Base-by-base conservation (phyloP, 2,888 invertebrate genomes). In the Tiliacea aurago region DNA sequence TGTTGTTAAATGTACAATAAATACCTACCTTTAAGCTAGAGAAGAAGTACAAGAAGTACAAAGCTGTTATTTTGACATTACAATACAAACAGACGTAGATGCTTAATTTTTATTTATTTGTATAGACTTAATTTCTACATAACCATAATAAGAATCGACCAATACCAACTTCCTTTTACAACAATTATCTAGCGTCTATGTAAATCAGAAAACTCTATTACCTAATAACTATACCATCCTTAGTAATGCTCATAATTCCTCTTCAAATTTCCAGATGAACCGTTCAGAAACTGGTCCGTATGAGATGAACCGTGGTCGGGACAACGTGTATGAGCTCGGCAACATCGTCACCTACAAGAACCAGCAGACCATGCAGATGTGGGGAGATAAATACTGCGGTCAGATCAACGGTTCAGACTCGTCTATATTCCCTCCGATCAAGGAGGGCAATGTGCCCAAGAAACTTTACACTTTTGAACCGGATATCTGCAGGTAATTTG, bases 331-430 rank as follows among this genome's bases (percentile, higher is more conserved):
- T 1, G 93, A 94, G 0, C 80, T 97, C 3, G 97, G 97, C 0
- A 92, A 95, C 76, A 95, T 97, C 4, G 91, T 96, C 0, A 89
- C 95, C 0, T 97, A 94, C 87, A 92, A 96, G 72, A 95, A 93
- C 0, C 89, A 93, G 73, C 85, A 81, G 0, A 55, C 73, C 0
- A 92, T 97, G 91, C 82, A 87, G 0, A 90, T 92, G 85, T 95
- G 95, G 94, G 90, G 89, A 0, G 93, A 96, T 70, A 84, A 91
- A 0, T 93, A 94, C 81, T 97, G 97, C 85, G 96, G 96, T 9
- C 90, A 88, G 86, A 92, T 97, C 59, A 95, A 94, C 73, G 97
- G 97, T 0, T 96, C 97, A 0, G 97, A 97, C 86, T 91, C 96
- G 0, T 90, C 97, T 0, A 94, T 97, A 51, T 97, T 96, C 91